A percentile compares a stretch with the other conserved stretches of the same genome.
Evolutionary conservation across 2,113 vertebrate genomes (phyloP).

Genomic region (Elanus axillaris): DNA sequence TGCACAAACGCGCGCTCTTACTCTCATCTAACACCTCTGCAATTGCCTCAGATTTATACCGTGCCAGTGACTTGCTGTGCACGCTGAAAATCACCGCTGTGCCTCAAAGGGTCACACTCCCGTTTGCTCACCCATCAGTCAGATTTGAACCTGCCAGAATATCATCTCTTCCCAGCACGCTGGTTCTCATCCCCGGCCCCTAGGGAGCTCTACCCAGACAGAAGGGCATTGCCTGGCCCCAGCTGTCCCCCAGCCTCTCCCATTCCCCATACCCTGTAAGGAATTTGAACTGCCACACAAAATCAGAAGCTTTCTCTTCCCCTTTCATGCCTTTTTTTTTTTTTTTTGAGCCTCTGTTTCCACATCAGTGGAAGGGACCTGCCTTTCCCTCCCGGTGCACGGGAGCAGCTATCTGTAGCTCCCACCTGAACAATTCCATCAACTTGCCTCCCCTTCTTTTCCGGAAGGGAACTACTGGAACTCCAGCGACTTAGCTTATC

Average conservation of each 20-base stretch:
- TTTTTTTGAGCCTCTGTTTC: background rate
- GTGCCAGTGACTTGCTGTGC: background rate
- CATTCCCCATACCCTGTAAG: background rate
- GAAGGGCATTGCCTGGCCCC: background rate
- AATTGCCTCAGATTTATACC: background rate
- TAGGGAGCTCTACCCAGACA: background rate
- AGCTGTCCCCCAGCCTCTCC: background rate
- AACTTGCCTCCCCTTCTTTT: background rate
- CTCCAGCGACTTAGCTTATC: background rate
- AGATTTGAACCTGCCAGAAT: background rate
- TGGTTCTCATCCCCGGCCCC: background rate
- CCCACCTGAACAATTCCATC: background rate
- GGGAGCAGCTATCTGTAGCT: background rate
- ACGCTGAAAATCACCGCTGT: background rate
- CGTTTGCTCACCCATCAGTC: background rate
- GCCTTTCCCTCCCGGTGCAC: rapidly evolving
- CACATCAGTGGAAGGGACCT: background rate
- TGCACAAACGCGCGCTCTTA: rapidly evolving
- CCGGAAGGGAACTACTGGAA: background rate
- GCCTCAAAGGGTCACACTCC: background rate
- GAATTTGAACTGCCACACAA: background rate
- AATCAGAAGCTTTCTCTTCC: background rate
- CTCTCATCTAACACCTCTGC: background rate
- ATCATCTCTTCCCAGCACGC: rapidly evolving
- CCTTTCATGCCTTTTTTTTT: background rate